A percentile compares a stretch with the other conserved stretches of the same genome.
phyloP scores from a whole-genome alignment of 2,888 invertebrate genomes.

The Mesopsocus fuscifrons region DNA sequence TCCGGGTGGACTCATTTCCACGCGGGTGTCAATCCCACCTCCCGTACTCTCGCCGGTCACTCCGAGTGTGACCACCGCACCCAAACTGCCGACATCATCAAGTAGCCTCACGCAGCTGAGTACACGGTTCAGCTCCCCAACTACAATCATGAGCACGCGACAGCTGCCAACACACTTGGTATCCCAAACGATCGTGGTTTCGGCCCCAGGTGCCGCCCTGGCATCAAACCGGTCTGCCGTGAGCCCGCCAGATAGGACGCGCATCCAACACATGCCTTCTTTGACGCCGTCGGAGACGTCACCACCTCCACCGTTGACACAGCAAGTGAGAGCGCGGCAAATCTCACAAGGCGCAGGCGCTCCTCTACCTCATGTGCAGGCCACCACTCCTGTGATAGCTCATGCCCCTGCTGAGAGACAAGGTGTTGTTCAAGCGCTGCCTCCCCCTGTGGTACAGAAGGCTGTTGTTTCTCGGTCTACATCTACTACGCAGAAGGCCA shows the following conservation, averaged over 20 bases:
- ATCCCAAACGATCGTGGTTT: background rate
- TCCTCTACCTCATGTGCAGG: too few relatives aligned
- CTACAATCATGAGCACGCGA: background rate
- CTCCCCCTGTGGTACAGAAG: too few relatives aligned
- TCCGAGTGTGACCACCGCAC: background rate
- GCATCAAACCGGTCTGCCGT: background rate
- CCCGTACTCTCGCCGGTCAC: background rate
- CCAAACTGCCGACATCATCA: background rate
- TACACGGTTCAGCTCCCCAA: background rate
- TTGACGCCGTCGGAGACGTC: background rate
- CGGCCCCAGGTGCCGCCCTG: background rate
- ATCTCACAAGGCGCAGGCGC: too few relatives aligned
- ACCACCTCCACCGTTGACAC: too few relatives aligned
- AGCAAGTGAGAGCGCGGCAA: too few relatives aligned
- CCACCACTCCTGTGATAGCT: too few relatives aligned
- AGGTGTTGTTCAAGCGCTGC: too few relatives aligned
- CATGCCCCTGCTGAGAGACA: background rate
- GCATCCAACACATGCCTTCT: background rate
- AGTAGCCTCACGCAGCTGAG: background rate
- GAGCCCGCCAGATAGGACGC: too few relatives aligned
- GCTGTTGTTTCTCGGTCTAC: too few relatives aligned
- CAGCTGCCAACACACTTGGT: background rate
- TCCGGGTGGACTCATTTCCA: background rate
- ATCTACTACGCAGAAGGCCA: too few relatives aligned
- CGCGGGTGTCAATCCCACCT: background rate